Percentiles rank a stretch among this genome's conserved stretches.
These are phyloP conservation scores for Sebastes steindachneri DNA, from an alignment of 2,797 vertebrate species.

Conservation along the genomic window DNA sequence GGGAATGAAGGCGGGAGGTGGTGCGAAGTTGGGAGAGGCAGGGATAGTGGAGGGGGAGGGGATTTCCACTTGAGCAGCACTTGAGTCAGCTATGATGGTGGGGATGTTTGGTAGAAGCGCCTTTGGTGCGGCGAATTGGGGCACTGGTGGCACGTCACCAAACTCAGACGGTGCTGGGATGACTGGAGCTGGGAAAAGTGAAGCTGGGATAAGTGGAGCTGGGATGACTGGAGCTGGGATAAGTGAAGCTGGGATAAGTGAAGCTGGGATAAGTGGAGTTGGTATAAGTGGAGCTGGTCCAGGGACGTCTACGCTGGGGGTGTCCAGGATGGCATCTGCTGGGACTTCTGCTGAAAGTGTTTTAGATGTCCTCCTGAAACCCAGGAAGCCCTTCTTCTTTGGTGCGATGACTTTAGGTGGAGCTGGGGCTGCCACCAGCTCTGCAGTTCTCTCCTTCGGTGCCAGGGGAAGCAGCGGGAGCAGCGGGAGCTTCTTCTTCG, in stretches of 20 bases:
- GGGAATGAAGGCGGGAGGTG: slow-evolving; percentile 47
- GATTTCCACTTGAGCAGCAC: background rate
- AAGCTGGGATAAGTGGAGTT: background rate
- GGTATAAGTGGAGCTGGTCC: slow-evolving; percentile 7
- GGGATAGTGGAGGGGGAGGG: slow-evolving; percentile 9
- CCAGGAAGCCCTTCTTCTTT: slow-evolving; percentile 66
- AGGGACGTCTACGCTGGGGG: background rate
- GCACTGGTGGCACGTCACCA: background rate
- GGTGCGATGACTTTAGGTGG: slow-evolving; percentile 48
- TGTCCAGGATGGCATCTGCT: slow-evolving; percentile 54
- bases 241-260: background rate
- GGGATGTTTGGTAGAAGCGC: slow-evolving; percentile 18
- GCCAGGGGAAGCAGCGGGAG: background rate
- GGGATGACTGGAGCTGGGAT: background rate
- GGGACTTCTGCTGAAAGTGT: background rate
- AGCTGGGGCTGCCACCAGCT: slow-evolving; percentile 55
- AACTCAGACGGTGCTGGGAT: slow-evolving; percentile 45
- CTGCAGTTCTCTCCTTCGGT: slow-evolving; percentile 17
- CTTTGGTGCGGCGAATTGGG: slow-evolving; percentile 1
- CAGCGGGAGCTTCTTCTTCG: slow-evolving; percentile 57
- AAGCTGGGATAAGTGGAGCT: background rate
- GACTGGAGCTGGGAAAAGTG: slow-evolving; percentile 38
- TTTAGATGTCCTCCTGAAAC: slow-evolving; percentile 60
- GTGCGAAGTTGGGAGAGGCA: slow-evolving; percentile 1
- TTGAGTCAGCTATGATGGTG: slow-evolving; percentile 4